These are phyloP conservation scores for Bombylius major DNA, from an alignment of 2,888 invertebrate species.

Conservation along the genomic window DNA sequence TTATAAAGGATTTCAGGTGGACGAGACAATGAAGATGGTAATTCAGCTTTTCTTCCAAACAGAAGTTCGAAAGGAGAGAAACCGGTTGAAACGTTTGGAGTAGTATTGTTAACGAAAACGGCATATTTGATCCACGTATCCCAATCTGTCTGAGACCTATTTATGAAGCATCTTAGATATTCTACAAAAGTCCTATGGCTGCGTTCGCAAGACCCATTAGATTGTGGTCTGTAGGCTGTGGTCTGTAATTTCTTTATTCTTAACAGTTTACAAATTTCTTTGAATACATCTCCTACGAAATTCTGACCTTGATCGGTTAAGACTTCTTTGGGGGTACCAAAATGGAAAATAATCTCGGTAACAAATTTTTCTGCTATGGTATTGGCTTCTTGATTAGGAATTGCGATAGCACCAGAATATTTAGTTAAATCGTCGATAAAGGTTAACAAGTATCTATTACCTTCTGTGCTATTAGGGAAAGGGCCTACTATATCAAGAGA, in stretches of 20 bases:
- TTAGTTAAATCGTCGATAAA: conserved; percentile 21
- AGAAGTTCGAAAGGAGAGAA: not conserved
- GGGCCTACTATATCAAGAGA: conserved; percentile 23
- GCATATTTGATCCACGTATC: not conserved
- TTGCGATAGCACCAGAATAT: conserved; percentile 18
- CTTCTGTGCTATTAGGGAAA: conserved; percentile 14
- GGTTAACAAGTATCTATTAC: conserved; percentile 19
- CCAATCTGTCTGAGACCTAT: no score
- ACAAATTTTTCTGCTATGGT: conserved; percentile 20
- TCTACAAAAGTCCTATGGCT: not conserved
- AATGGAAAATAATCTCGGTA: not conserved
- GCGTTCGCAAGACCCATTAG: not conserved
- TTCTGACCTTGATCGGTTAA: not conserved
- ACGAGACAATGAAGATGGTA: not conserved
- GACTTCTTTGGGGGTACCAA: not conserved
- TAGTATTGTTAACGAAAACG: not conserved
- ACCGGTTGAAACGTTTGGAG: not conserved
- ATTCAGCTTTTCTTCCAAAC: not conserved
- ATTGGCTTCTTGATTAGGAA: conserved; percentile 21
- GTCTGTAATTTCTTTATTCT: not conserved
- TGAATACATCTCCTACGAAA: not conserved
- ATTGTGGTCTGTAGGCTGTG: not conserved
- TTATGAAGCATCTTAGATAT: no score
- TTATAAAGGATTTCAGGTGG: no score
- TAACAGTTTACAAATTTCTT: not conserved